A percentile compares a stretch with the other conserved stretches of the same genome.
phyloP scores from a whole-genome alignment of 1,140 invertebrate genomes.

The Drosophila kurseongensis region DNA sequence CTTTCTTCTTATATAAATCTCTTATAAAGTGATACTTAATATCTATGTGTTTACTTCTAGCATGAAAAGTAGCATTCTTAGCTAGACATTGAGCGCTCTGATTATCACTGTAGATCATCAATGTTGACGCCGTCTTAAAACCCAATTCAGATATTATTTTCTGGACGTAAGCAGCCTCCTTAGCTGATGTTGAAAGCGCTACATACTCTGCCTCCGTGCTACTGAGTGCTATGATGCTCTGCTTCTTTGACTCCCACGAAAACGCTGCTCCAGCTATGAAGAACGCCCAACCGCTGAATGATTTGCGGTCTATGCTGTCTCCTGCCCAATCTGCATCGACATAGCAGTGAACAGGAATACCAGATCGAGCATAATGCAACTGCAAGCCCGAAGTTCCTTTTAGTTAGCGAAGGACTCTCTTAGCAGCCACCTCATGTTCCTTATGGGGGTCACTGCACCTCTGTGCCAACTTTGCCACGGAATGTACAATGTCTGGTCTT shows the following conservation, averaged over 20 bases:
- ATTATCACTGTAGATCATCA: constrained; percentile 8
- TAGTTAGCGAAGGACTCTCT: not conserved
- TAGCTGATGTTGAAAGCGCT: not conserved
- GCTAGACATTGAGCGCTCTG: constrained; percentile 1
- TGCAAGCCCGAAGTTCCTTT: not conserved
- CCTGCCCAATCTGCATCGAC: constrained; percentile 8
- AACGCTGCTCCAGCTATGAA: constrained; percentile 4
- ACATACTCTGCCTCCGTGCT: not conserved
- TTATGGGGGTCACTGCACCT: not conserved
- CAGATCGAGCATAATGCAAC: not conserved
- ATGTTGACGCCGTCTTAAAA: not conserved
- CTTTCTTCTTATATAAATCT: too few species aligned
- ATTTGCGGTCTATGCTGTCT: constrained; percentile 1
- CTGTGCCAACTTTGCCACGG: not conserved
- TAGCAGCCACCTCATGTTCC: not conserved
- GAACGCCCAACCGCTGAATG: constrained; percentile 6
- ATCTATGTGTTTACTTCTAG: too few species aligned
- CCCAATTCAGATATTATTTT: not conserved
- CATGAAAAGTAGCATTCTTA: not conserved
- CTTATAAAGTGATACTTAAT: too few species aligned
- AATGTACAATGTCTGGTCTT: not conserved
- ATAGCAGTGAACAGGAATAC: not conserved
- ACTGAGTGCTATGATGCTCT: not conserved
- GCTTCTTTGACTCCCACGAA: too few species aligned
- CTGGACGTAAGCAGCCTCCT: not conserved